Conservation (phyloP, 2,797 vertebrate species). For the Gadopsis marmoratus region DNA sequence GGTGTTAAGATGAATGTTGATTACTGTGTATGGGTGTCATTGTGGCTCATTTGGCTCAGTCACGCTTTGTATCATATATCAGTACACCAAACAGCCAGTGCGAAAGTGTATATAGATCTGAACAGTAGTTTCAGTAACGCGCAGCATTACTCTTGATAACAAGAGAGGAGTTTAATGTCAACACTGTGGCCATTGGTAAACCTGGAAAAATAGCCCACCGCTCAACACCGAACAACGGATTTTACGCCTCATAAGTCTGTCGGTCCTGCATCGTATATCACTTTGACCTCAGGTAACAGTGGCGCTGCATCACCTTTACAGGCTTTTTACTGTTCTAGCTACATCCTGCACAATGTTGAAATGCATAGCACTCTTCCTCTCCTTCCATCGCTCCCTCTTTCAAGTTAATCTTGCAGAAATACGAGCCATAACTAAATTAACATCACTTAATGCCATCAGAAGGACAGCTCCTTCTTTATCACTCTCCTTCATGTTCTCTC, state of each 20-base stretch:
- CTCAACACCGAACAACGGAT: slow-evolving; percentile 37
- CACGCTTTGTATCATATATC: background rate
- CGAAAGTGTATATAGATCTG: slow-evolving; percentile 20
- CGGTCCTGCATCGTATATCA: slow-evolving; percentile 17
- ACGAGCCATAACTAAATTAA: slow-evolving; percentile 28
- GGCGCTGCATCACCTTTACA: slow-evolving; percentile 3
- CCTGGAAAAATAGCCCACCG: slow-evolving; percentile 33
- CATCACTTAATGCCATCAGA: slow-evolving; percentile 5
- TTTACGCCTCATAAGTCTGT: slow-evolving; percentile 45
- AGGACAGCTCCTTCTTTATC: background rate
- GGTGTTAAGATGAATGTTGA: background rate
- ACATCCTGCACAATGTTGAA: slow-evolving; percentile 18
- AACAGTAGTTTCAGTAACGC: slow-evolving; percentile 18
- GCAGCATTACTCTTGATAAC: background rate
- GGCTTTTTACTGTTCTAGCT: slow-evolving; percentile 8
- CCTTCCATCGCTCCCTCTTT: background rate
- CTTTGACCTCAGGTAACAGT: slow-evolving; percentile 35
- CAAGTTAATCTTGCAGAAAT: slow-evolving; percentile 8
- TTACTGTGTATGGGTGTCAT: no score
- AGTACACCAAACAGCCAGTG: background rate
- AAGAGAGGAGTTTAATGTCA: slow-evolving; percentile 31
- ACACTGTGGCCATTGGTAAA: slow-evolving; percentile 24
- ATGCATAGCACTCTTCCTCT: slow-evolving; percentile 21
- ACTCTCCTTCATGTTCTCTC: background rate
- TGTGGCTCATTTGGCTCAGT: background rate